Evolutionary conservation across 2,888 invertebrate genomes (phyloP), one percentile per base, ranked within the genome.

Genomic region (Melieria omissa): DNA sequence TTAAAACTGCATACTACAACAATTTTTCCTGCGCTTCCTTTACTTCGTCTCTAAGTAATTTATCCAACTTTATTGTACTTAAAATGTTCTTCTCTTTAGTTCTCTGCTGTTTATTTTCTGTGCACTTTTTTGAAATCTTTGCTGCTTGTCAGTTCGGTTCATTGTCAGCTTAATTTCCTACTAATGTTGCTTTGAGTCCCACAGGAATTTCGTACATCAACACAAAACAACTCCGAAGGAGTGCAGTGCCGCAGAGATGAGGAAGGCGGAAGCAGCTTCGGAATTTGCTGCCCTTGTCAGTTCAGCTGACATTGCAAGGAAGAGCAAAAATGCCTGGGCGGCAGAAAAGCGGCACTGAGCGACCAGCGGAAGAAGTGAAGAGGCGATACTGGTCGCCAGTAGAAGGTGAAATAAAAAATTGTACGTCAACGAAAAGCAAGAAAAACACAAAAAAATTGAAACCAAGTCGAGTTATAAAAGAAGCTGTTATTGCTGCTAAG

Each of bases 91-190:
- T 47, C 14, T 52, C 52, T 14, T 16, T 65, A 41, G 0, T 54
- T 29, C 29, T 29, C 2, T 29, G 29, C 29, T 29, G 29, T 65
- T 52, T 65, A 41, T 9, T 52, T 54, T 29, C 29, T 42, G 8
- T 29, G 12, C 9, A 2, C 42, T 42, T 54, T 14, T 52, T 47
- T 65, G 52, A 64, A 64, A 54, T 64, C 46, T 69, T 60, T 71
- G 69, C 65, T 58, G 61, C 42, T 55, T 72, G 70, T 70, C 74
- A 72, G 67, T 70, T 62, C 58, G 64, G 64, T 69, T 66, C 71
- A 75, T 71, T 75, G 75, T 75, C 75, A 75, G 71, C 71, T 73
- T 73, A 73, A 67, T 73, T 75, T 69, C 60, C 66, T 62, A 68
- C 52, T 62, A 63, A 63, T 63, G 49, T 63, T 45, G 41, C 67